These are phyloP conservation scores for Apeira syringaria DNA, from an alignment of 2,888 invertebrate species.

Conservation along the genomic window DNA sequence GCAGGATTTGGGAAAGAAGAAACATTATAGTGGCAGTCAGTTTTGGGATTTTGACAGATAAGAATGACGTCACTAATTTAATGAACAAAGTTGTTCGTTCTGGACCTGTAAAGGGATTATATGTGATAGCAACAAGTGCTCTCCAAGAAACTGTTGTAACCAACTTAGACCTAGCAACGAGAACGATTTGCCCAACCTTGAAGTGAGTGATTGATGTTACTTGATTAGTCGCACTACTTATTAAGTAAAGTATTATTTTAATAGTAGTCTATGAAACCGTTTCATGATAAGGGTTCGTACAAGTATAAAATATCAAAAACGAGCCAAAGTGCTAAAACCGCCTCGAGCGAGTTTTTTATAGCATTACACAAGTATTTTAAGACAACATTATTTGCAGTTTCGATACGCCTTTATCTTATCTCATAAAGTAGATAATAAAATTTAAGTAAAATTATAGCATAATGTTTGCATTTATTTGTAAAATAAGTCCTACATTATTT, in stretches of 20 bases:
- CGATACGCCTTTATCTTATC: neutral
- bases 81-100: constrained; percentile 1
- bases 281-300: too few relatives aligned
- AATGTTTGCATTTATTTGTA: too few relatives aligned
- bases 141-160: neutral
- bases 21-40: constrained; percentile 18
- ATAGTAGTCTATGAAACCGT: too few relatives aligned
- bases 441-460: neutral
- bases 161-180: constrained; percentile 9
- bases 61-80: constrained; percentile 5
- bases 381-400: neutral
- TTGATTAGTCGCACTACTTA: too few relatives aligned
- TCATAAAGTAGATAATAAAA: neutral
- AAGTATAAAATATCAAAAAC: too few relatives aligned
- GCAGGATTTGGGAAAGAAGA: constrained; percentile 31
- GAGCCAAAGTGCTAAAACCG: too few relatives aligned
- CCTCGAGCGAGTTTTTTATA: too few relatives aligned
- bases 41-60: neutral
- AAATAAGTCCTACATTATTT: too few relatives aligned
- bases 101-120: constrained; percentile 12
- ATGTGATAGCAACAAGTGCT: neutral
- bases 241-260: too few relatives aligned
- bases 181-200: neutral
- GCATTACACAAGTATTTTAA: too few relatives aligned
- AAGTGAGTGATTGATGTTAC: constrained; percentile 18